A percentile compares a stretch with the other conserved stretches of the same genome.
Evolutionary conservation across 2,888 invertebrate species (phyloP).

Genomic region (Cephus rjabovi): DNA sequence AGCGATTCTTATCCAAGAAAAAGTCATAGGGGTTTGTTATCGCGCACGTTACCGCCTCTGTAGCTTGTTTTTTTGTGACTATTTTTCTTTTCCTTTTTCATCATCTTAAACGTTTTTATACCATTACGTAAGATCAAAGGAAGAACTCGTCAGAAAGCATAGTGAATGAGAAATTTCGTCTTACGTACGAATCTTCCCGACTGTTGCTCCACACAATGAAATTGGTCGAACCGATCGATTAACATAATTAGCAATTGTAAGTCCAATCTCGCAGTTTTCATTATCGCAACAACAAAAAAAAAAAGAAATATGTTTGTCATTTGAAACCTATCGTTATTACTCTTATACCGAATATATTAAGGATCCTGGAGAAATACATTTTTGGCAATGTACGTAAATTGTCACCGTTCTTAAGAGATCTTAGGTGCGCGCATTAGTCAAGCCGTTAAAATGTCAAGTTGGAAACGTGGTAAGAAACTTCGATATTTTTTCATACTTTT

Average conservation of each 20-base stretch:
- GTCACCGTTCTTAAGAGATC: background rate
- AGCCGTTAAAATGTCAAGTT: background rate
- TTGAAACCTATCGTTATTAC: background rate
- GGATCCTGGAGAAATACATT: background rate
- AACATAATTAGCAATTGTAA: background rate
- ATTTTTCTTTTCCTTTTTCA: background rate
- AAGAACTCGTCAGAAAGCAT: background rate
- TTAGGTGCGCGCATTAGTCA: background rate
- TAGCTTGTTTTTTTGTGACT: background rate
- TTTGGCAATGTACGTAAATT: background rate
- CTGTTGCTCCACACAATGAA: background rate
- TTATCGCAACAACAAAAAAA: background rate
- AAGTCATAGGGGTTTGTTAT: constrained; percentile 20
- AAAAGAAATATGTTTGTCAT: background rate
- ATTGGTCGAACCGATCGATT: background rate
- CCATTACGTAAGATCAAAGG: background rate
- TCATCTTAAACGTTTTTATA: background rate
- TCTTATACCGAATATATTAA: background rate
- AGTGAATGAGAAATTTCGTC: background rate
- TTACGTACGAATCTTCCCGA: background rate
- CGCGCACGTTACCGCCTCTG: constrained; percentile 18
- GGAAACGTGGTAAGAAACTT: background rate
- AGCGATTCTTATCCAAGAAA: background rate
- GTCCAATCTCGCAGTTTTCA: background rate
- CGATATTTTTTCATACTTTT: background rate